These are phyloP conservation scores for Acleris sparsana DNA, from an alignment of 2,888 invertebrate species.

Conservation along the genomic window DNA sequence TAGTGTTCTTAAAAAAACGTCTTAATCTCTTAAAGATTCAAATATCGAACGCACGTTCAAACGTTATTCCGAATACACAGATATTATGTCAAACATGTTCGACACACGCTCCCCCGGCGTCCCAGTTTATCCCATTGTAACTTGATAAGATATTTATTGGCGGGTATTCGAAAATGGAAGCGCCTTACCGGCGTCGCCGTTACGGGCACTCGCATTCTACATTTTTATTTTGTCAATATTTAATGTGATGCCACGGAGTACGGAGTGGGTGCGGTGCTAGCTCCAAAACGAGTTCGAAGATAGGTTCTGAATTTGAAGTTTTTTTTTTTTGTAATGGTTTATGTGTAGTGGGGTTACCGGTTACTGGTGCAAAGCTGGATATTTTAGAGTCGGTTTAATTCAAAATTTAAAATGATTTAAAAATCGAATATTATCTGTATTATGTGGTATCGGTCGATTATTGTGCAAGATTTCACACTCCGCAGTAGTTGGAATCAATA, in stretches of 20 bases:
- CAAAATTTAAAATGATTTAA: no score
- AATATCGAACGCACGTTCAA: background rate
- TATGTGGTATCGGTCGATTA: no score
- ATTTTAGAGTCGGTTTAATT: no score
- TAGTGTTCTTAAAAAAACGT: no score
- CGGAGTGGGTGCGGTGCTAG: slow-evolving; percentile 39
- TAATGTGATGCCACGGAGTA: slow-evolving; percentile 70
- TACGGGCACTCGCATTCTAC: slow-evolving; percentile 72
- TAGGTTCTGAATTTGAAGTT: slow-evolving; percentile 15
- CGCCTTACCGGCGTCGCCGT: slow-evolving; percentile 69
- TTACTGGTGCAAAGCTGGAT: no score
- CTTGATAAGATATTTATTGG: slow-evolving; percentile 82
- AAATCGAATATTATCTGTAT: no score
- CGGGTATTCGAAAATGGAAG: slow-evolving; percentile 76
- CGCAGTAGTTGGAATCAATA: no score
- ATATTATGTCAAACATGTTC: slow-evolving; percentile 28
- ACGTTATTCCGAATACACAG: slow-evolving; percentile 18
- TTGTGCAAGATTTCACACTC: no score
- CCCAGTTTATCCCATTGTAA: slow-evolving; percentile 74
- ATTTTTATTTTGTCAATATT: slow-evolving; percentile 83
- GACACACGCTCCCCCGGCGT: slow-evolving; percentile 49
- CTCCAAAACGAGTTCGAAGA: slow-evolving; percentile 37
- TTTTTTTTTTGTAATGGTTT: no score
- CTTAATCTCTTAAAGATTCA: slow-evolving; percentile 6
- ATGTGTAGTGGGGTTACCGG: no score